Evolutionary conservation across 2,113 vertebrate genomes (phyloP), one percentile per base, ranked within the genome.

Genomic region (Malurus alboscapulatus): DNA sequence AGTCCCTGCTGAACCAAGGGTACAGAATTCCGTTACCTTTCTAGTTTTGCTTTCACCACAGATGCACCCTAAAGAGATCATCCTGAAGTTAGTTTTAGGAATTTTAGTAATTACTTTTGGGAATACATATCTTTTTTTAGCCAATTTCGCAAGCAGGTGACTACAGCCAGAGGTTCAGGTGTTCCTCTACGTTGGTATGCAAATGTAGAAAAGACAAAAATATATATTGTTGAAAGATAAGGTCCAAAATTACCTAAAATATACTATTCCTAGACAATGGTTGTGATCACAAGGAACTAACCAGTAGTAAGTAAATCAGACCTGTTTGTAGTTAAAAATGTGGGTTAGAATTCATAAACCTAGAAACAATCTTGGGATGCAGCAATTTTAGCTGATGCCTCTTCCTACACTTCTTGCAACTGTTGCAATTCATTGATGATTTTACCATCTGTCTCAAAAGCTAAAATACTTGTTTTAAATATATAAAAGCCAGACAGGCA

Each of bases 371-470:
- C 38, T 77, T 66, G 55, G 63, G 51, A 84, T 2, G 2, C n/a
- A 90, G 19, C 30, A 74, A 72, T 87, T 94, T 84, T 92, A 90
- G 61, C 36, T 80, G 51, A 55, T 17, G 0, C 68, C 61, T 96
- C 77, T 90, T 57, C n/a, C 44, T 74, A 53, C 30, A 32, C 44
- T 94, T 83, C 72, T 83, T 51, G 66, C 25, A 92, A 80, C 47
- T n/a, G 32, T 29, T 86, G 72, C 34, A 80, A 58, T 86, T 88
- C 90, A 95, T 84, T 94, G 90, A 93, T 88, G 72, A 80, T 80
- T 96, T 79, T 86, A 51, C 79, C 79, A 90, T 88, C 88, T 86
- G 83, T 16, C 48, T 73, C 44, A 62, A 90, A 79, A 83, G 14
- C 59, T 83, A 79, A 91, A 88, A 93, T 77, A 73, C 38, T 88